Conservation (phyloP, 1,140 invertebrate species). For the Heliconius himera region DNA sequence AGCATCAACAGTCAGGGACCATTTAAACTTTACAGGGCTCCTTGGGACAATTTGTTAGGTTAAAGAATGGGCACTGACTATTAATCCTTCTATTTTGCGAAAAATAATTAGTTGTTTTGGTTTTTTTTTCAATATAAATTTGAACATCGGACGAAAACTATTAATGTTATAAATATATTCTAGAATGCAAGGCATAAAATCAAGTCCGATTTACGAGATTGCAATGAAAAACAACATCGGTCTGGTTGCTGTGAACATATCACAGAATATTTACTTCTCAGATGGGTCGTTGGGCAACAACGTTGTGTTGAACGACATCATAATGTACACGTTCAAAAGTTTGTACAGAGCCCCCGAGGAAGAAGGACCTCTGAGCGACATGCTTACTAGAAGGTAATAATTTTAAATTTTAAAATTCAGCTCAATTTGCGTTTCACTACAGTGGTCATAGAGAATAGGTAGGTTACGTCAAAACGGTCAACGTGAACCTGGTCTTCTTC, state of each 20-base stretch:
- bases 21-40: too few species aligned
- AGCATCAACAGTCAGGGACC: too few species aligned
- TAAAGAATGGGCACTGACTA: too few species aligned
- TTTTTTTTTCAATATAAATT: too few species aligned
- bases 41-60: too few species aligned
- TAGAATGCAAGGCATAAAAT: slow-evolving; percentile 63
- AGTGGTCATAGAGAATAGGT: too few species aligned
- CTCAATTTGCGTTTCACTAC: too few species aligned
- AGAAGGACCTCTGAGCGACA: not conserved
- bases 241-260: slow-evolving; percentile 2
- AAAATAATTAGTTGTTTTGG: too few species aligned
- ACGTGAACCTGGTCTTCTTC: too few species aligned
- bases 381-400: not conserved
- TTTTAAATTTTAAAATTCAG: too few species aligned
- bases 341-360: slow-evolving; percentile 1
- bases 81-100: too few species aligned
- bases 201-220: slow-evolving; percentile 50
- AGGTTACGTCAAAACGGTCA: too few species aligned
- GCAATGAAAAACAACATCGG: slow-evolving; percentile 52
- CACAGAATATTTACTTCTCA: not conserved
- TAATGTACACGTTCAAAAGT: not conserved
- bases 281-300: not conserved
- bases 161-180: slow-evolving; percentile 5
- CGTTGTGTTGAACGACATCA: not conserved
- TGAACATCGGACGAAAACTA: not conserved